Conservation (phyloP, 2,888 invertebrate genomes). For the Lithosia quadra region DNA sequence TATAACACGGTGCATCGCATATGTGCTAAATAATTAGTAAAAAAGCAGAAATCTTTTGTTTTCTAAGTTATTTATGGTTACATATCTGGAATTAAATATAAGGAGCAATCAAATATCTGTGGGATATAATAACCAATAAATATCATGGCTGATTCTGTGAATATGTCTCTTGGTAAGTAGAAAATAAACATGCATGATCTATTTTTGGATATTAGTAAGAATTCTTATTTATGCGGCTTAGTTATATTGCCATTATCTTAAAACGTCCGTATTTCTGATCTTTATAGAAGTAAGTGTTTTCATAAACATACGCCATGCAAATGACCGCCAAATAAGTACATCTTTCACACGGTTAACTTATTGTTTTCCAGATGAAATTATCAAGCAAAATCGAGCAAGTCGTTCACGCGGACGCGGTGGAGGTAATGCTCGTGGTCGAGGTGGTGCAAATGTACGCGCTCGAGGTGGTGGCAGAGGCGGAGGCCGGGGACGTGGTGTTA, state of each 20-base stretch:
- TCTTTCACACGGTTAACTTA: not conserved
- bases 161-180: conserved; percentile 80
- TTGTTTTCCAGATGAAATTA: conserved; percentile 74
- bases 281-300: not conserved
- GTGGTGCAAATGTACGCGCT: conserved; percentile 38
- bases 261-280: not conserved
- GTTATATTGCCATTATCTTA: not conserved
- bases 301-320: not conserved
- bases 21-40: conserved; percentile 4
- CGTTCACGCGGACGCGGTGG: conserved; percentile 74
- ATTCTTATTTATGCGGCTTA: not conserved
- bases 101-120: not conserved
- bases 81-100: not conserved
- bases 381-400: conserved; percentile 69
- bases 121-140: not conserved
- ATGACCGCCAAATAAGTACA: not conserved
- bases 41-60: not conserved
- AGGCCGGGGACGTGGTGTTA: conserved; percentile 45
- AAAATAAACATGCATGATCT: conserved; percentile 25
- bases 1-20: not conserved
- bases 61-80: conserved; percentile 5
- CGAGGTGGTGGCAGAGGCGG: conserved; percentile 46
- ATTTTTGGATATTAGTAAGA: conserved; percentile 45
- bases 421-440: conserved; percentile 49
- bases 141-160: conserved; percentile 75